phyloP scores from a whole-genome alignment of 1,140 invertebrate genomes.

The Tigriopus japonicus region DNA sequence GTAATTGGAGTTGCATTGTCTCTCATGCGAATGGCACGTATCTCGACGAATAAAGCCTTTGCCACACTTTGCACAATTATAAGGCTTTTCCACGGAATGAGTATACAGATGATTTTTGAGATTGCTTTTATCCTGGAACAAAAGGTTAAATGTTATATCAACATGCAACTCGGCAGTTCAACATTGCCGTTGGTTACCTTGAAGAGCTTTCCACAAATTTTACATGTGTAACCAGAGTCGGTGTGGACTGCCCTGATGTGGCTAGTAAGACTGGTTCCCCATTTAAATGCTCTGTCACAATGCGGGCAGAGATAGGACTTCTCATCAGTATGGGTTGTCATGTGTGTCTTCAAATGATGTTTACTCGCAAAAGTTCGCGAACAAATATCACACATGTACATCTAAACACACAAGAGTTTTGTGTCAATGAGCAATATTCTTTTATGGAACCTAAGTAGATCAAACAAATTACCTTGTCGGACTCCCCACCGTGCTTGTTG shows the following conservation, averaged over 20 bases:
- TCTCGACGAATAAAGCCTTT: slow-evolving; percentile 85
- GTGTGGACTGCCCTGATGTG: neutral
- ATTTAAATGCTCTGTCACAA: slow-evolving; percentile 8
- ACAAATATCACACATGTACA: neutral
- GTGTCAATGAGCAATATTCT: too few relatives aligned
- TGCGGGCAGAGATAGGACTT: neutral
- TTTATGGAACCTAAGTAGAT: too few relatives aligned
- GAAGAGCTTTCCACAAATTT: slow-evolving; percentile 1
- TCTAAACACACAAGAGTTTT: neutral
- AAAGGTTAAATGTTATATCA: too few relatives aligned
- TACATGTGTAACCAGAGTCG: neutral
- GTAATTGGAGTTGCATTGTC: too few relatives aligned
- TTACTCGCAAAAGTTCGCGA: slow-evolving; percentile 2
- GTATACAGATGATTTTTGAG: slow-evolving; percentile 65
- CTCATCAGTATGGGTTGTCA: neutral
- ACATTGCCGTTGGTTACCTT: neutral
- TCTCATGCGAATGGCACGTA: slow-evolving; percentile 68
- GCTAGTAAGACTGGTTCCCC: neutral
- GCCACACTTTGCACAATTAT: slow-evolving; percentile 51
- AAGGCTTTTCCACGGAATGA: slow-evolving; percentile 53
- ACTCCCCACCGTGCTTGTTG: neutral
- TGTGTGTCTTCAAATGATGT: neutral
- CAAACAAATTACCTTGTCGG: neutral
- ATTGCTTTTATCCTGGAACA: slow-evolving; percentile 51
- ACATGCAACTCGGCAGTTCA: too few relatives aligned